Evolutionary conservation across 2,888 invertebrate genomes (phyloP).

Genomic region (Microctonus brassicae): DNA sequence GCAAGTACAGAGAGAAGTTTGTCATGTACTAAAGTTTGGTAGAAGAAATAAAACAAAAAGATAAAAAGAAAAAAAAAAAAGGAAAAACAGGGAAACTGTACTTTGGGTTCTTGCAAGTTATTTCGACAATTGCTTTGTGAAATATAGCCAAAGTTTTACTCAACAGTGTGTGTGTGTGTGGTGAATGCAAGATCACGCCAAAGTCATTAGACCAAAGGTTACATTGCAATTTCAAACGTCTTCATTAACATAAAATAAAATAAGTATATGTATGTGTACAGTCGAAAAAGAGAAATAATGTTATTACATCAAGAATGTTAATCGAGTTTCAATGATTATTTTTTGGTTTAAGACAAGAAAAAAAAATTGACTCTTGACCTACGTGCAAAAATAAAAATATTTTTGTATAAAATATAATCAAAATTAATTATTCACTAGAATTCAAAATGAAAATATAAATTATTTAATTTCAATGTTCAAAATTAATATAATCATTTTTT

Average conservation of each 20-base stretch:
- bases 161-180: neutral
- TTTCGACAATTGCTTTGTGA: neutral
- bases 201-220: neutral
- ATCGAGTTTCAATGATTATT: too few relatives aligned
- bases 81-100: neutral
- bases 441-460: too few relatives aligned
- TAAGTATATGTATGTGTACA: neutral
- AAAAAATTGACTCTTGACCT: too few relatives aligned
- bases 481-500: too few relatives aligned
- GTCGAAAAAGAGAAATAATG: too few relatives aligned
- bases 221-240: conserved; percentile 3
- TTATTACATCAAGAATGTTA: too few relatives aligned
- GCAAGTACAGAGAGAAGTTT: neutral
- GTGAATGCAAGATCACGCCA: neutral
- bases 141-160: neutral
- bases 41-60: neutral
- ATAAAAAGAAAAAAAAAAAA: neutral
- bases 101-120: neutral
- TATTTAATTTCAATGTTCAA: too few relatives aligned
- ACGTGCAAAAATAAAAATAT: too few relatives aligned
- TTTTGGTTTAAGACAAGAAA: too few relatives aligned
- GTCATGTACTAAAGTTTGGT: neutral
- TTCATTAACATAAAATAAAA: neutral
- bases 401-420: too few relatives aligned
- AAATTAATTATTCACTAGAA: too few relatives aligned